phyloP scores from a whole-genome alignment of 2,888 invertebrate genomes.

The Helobdella robusta region DNA sequence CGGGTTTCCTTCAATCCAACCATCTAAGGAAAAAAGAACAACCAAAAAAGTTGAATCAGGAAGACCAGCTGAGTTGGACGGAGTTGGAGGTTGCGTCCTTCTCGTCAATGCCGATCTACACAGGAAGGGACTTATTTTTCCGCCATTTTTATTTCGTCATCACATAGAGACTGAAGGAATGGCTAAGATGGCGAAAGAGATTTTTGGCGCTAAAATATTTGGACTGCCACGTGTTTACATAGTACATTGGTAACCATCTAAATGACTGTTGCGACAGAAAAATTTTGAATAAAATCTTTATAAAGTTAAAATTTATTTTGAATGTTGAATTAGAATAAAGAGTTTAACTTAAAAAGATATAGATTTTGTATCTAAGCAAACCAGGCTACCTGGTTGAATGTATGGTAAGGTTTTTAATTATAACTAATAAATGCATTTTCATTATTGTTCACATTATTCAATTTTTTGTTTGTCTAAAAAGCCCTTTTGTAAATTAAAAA shows the following conservation, averaged over 20 bases:
- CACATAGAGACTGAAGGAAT: constrained; percentile 46
- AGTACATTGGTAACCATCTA: constrained; percentile 31
- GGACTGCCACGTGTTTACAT: constrained; percentile 43
- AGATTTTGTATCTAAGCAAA: too few relatives aligned
- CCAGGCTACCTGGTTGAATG: too few relatives aligned
- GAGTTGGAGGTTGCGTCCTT: constrained; percentile 44
- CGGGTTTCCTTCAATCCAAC: not conserved
- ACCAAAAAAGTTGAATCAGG: not conserved
- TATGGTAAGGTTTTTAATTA: too few relatives aligned
- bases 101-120: constrained; percentile 40
- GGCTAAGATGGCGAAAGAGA: constrained; percentile 41
- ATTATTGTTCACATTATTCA: too few relatives aligned
- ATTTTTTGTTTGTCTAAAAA: too few relatives aligned
- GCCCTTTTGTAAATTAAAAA: too few relatives aligned
- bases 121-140: constrained; percentile 41
- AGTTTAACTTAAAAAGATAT: too few relatives aligned
- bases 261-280: too few relatives aligned
- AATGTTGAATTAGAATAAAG: too few relatives aligned
- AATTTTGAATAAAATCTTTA: too few relatives aligned
- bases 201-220: constrained; percentile 38
- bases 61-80: constrained; percentile 38
- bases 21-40: not conserved
- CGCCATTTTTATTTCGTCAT: constrained; percentile 39
- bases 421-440: too few relatives aligned
- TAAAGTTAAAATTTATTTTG: too few relatives aligned